Evolutionary conservation across 2,888 invertebrate genomes (phyloP).

Genomic region (Noctua fimbriata): DNA sequence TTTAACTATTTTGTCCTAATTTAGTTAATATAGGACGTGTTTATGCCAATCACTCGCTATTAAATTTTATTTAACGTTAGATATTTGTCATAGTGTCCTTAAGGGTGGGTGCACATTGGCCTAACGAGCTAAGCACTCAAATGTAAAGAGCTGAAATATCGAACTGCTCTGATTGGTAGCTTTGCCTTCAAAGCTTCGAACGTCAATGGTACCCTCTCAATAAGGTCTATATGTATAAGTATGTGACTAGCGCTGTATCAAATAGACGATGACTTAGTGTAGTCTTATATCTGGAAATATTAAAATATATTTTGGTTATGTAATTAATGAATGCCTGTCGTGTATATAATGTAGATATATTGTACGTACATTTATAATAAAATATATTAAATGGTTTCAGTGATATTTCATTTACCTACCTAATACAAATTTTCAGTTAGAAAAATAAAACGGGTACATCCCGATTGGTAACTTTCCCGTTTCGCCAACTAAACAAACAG

Average conservation of each 20-base stretch:
- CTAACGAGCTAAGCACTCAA: background rate
- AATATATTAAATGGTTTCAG: constrained; percentile 83
- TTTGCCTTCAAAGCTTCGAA: background rate
- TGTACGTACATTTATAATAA: constrained; percentile 83
- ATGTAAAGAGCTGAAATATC: background rate
- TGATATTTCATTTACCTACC: constrained; percentile 64
- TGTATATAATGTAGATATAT: constrained; percentile 88
- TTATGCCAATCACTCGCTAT: constrained; percentile 72
- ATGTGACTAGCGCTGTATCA: constrained; percentile 59
- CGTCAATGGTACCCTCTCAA: constrained; percentile 13
- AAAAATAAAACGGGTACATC: no score
- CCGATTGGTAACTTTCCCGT: no score
- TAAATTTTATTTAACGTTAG: constrained; percentile 68
- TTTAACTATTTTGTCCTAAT: constrained; percentile 62
- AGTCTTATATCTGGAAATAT: constrained; percentile 72
- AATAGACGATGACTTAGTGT: constrained; percentile 75
- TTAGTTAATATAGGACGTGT: constrained; percentile 68
- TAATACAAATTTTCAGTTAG: background rate
- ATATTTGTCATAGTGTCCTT: constrained; percentile 63
- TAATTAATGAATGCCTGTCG: constrained; percentile 72
- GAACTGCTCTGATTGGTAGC: background rate
- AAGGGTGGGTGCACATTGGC: constrained; percentile 22
- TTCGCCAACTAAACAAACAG: no score
- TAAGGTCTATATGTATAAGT: constrained; percentile 55
- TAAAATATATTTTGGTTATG: constrained; percentile 63